These are phyloP conservation scores for Todiramphus chloris DNA, from an alignment of 2,113 vertebrate species.

Conservation along the genomic window DNA sequence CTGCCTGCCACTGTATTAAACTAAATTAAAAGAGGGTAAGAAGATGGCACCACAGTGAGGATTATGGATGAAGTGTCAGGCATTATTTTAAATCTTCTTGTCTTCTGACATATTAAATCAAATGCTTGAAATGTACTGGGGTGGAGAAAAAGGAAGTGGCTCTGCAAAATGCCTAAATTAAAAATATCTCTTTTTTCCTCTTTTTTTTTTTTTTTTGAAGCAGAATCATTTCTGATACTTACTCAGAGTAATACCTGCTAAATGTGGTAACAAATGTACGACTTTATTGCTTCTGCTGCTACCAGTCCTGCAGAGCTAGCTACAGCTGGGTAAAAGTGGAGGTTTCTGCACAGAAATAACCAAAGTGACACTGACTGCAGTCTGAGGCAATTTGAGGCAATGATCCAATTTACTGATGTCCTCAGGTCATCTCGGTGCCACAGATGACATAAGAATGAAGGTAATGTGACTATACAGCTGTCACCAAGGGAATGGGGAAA, in stretches of 20 bases:
- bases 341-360: neutral
- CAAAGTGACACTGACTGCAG: neutral
- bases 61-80: slow-evolving; percentile 10
- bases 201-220: neutral
- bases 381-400: neutral
- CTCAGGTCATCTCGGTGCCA: neutral
- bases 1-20: neutral
- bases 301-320: neutral
- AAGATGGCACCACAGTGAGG: neutral
- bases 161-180: neutral
- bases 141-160: neutral
- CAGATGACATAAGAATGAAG: neutral
- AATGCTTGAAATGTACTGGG: neutral
- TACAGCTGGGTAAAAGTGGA: neutral
- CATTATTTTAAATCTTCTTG: slow-evolving; percentile 25
- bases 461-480: slow-evolving; percentile 4
- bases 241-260: neutral
- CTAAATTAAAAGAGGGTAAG: neutral
- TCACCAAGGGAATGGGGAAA: neutral
- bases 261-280: neutral
- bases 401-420: slow-evolving; percentile 17
- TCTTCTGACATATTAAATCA: slow-evolving; percentile 19
- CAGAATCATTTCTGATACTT: neutral
- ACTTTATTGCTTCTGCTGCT: neutral
- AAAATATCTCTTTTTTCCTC: neutral